These are phyloP conservation scores for Catharus ustulatus DNA, from an alignment of 2,797 vertebrate genomes.

Conservation along the genomic window DNA sequence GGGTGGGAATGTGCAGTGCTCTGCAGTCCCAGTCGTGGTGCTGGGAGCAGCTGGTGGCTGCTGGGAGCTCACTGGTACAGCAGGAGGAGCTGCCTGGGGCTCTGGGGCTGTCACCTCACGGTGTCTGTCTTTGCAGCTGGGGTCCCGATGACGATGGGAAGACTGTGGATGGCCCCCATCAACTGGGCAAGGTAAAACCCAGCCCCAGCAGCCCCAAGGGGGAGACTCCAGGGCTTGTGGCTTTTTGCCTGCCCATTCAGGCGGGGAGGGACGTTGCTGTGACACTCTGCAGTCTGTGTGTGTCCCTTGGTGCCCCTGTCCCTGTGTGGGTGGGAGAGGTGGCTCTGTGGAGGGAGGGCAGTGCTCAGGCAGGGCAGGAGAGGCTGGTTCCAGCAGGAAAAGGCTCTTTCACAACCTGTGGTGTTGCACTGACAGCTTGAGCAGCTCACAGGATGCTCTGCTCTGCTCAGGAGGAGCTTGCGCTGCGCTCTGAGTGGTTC, in stretches of 20 bases:
- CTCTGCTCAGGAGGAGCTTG: background rate
- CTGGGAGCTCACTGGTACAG: accelerated
- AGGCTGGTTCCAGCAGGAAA: background rate
- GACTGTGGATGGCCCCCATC: constrained; percentile 96
- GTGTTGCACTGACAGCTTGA: accelerated
- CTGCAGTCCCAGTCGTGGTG: accelerated
- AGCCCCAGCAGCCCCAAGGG: background rate
- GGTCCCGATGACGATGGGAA: constrained; percentile 96
- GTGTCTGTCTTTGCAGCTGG: constrained; percentile 83
- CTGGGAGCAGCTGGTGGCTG: background rate
- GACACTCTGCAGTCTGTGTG: background rate
- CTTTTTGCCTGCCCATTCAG: background rate
- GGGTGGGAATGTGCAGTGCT: background rate
- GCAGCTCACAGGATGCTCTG: background rate
- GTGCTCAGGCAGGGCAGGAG: background rate
- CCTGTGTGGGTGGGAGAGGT: accelerated
- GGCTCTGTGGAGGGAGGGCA: background rate
- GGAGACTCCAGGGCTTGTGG: background rate
- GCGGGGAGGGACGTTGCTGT: accelerated
- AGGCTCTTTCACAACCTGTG: background rate
- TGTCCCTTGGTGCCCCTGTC: background rate
- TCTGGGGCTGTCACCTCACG: background rate
- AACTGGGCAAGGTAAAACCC: constrained; percentile 89
- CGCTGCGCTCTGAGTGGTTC: background rate
- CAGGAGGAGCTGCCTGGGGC: accelerated